phyloP scores from a whole-genome alignment of 1,140 invertebrate species.

The Tribolium madens region DNA sequence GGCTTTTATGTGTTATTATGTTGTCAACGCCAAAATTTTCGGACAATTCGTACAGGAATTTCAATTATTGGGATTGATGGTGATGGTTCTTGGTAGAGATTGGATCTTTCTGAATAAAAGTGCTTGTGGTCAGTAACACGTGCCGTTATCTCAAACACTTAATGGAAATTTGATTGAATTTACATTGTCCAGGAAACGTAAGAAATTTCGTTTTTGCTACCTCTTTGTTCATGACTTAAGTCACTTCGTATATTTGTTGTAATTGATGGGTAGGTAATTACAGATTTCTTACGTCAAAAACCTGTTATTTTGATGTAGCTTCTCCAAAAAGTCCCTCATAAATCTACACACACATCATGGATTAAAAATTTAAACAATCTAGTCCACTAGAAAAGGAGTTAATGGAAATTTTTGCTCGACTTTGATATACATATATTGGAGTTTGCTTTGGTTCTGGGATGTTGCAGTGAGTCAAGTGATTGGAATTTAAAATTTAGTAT shows the following conservation, averaged over 20 bases:
- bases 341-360: too few species aligned
- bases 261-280: not conserved
- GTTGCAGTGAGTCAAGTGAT: not conserved
- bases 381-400: not conserved
- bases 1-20: slow-evolving; percentile 13
- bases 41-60: not conserved
- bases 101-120: not conserved
- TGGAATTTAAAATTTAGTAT: not conserved
- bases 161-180: not conserved
- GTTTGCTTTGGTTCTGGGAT: not conserved
- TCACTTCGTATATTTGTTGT: not conserved
- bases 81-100: not conserved
- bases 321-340: too few species aligned
- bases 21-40: not conserved
- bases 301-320: not conserved
- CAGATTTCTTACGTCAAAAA: not conserved
- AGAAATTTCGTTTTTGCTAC: not conserved
- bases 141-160: not conserved
- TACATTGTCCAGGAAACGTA: not conserved
- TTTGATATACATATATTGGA: too few species aligned
- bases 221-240: not conserved
- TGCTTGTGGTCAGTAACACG: not conserved
- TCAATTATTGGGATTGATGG: not conserved
- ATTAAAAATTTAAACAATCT: too few species aligned
- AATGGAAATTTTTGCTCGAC: not conserved